phyloP scores from a whole-genome alignment of 2,113 vertebrate genomes.

The Formicarius rufipectus region DNA sequence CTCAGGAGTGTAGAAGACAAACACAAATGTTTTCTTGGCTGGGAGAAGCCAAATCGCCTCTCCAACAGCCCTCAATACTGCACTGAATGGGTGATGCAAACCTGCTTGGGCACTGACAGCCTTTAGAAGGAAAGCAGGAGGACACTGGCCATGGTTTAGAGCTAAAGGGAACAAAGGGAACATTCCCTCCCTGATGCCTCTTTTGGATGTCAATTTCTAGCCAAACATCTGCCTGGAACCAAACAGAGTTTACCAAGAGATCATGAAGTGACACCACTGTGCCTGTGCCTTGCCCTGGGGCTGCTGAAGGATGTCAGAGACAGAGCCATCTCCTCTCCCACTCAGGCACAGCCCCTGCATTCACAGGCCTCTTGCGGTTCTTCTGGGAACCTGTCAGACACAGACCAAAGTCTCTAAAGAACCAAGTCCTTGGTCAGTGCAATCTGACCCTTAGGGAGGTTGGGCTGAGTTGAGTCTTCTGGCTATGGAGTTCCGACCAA shows the following conservation, averaged over 20 bases:
- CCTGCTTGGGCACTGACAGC: not conserved
- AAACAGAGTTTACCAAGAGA: not conserved
- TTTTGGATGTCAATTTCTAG: not conserved
- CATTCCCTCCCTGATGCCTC: not conserved
- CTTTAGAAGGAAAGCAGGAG: not conserved
- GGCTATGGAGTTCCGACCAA: not conserved
- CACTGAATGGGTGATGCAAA: not conserved
- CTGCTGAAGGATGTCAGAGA: not conserved
- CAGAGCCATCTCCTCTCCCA: fast-evolving
- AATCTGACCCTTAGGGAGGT: not conserved
- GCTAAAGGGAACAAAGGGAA: not conserved
- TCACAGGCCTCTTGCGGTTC: not conserved
- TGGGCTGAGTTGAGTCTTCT: not conserved
- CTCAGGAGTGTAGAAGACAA: not conserved
- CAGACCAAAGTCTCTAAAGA: not conserved
- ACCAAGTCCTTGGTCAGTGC: not conserved
- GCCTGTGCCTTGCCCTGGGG: not conserved
- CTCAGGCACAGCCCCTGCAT: not conserved
- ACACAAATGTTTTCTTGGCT: not conserved
- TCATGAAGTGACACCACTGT: fast-evolving
- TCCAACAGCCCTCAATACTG: not conserved
- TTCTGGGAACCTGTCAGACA: not conserved
- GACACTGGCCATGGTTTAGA: not conserved
- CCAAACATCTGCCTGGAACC: not conserved
- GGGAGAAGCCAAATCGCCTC: not conserved